phyloP scores from a whole-genome alignment of 2,888 invertebrate genomes.

The Drosophila neotestacea region DNA sequence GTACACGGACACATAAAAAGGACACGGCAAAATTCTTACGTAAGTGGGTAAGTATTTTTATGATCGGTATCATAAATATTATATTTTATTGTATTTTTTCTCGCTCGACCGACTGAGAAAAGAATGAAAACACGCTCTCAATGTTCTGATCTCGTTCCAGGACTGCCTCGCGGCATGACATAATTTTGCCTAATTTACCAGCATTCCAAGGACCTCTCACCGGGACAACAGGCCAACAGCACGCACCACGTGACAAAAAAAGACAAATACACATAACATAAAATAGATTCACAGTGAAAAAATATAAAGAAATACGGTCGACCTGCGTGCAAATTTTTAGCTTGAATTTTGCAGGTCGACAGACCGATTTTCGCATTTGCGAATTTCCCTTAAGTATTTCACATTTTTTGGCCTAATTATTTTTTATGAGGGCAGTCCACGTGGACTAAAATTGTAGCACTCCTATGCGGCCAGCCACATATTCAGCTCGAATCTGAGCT shows the following conservation, averaged over 20 bases:
- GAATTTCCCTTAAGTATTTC: conserved; percentile 28
- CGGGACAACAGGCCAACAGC: conserved; percentile 30
- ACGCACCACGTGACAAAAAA: conserved; percentile 76
- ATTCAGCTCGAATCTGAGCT: conserved; percentile 31
- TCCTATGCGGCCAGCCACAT: conserved; percentile 72
- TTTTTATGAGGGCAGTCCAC: conserved; percentile 80
- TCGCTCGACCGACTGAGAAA: conserved; percentile 15
- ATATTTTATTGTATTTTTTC: conserved; percentile 24
- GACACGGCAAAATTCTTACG: conserved; percentile 54
- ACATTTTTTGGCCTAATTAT: conserved; percentile 83
- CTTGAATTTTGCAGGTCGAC: conserved; percentile 62
- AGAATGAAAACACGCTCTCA: conserved; percentile 77
- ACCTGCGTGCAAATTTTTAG: conserved; percentile 60
- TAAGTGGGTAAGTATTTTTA: conserved; percentile 72
- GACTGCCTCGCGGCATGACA: conserved; percentile 67
- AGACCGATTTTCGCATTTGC: conserved; percentile 15
- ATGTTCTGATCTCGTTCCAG: conserved; percentile 79
- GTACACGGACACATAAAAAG: conserved; percentile 44
- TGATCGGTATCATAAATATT: conserved; percentile 63
- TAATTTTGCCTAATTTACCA: conserved; percentile 75
- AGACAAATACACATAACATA: conserved; percentile 38
- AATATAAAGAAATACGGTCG: conserved; percentile 24
- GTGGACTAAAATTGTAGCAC: conserved; percentile 73
- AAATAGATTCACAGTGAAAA: conserved; percentile 19
- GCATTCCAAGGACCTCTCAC: conserved; percentile 63